A percentile compares a stretch with the other conserved stretches of the same genome.
Conservation (phyloP, 2,888 invertebrate species). For the Stenichneumon culpator region DNA sequence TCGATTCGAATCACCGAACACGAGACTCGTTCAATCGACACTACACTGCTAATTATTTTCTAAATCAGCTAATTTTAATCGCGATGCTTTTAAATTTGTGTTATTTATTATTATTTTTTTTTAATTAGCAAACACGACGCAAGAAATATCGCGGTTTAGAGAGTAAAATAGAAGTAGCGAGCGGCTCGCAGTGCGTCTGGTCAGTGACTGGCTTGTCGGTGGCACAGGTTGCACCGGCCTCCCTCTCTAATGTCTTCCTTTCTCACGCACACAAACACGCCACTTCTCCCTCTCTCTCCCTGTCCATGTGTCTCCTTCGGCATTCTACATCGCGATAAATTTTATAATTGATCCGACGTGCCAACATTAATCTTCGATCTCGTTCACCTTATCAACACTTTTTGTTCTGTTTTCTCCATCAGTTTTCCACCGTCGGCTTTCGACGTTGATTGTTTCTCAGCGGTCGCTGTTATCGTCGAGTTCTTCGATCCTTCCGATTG, state of each 20-base stretch:
- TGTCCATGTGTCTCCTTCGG: background rate
- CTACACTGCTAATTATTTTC: constrained; percentile 1
- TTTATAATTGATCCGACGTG: constrained; percentile 26
- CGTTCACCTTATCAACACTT: constrained; percentile 48
- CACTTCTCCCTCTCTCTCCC: constrained; percentile 32
- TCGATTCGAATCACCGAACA: background rate
- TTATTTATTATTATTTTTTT: background rate
- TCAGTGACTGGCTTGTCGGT: constrained; percentile 81
- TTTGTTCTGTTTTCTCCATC: background rate
- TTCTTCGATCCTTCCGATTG: background rate
- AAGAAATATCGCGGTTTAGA: constrained; percentile 8
- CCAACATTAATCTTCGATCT: constrained; percentile 45
- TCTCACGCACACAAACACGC: constrained; percentile 65
- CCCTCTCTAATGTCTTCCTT: constrained; percentile 73
- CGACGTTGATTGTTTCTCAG: background rate
- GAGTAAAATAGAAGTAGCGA: constrained; percentile 62
- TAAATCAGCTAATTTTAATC: background rate
- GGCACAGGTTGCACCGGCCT: constrained; percentile 77
- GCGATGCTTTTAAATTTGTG: background rate
- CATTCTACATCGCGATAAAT: constrained; percentile 27
- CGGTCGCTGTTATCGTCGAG: background rate
- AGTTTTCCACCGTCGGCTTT: background rate
- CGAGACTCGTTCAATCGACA: constrained; percentile 15
- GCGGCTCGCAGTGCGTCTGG: constrained; percentile 76
- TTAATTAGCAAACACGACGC: background rate